Conservation (phyloP, 2,797 vertebrate genomes). For the Chelon labrosus region DNA sequence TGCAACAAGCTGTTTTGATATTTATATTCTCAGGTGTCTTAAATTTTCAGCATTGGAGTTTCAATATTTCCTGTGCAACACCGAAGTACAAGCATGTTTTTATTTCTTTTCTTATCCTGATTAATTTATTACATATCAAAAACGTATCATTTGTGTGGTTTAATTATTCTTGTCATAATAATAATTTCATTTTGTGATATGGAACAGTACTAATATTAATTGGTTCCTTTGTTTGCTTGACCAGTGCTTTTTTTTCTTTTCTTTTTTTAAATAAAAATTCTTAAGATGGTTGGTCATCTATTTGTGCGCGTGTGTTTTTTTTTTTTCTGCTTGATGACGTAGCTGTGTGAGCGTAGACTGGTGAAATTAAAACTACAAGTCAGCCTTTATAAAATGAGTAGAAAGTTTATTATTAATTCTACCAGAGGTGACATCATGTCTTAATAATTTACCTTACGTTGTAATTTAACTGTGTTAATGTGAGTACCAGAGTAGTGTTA, state of each 20-base stretch:
- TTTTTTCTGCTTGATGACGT: neutral
- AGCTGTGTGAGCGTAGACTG: neutral
- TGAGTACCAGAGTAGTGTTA: neutral
- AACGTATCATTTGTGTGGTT: constrained; percentile 84
- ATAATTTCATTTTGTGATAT: constrained; percentile 77
- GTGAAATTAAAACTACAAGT: neutral
- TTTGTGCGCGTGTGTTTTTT: neutral
- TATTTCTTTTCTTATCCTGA: constrained; percentile 79
- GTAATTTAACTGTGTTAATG: no score
- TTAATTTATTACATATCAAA: constrained; percentile 86
- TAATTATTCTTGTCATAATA: constrained; percentile 81
- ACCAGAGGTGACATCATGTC: no score
- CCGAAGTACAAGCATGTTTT: constrained; percentile 80
- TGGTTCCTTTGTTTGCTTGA: constrained; percentile 84
- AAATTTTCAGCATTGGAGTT: constrained; percentile 77
- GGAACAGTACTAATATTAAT: constrained; percentile 82
- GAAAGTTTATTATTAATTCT: no score
- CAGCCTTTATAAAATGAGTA: no score
- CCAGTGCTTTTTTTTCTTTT: constrained; percentile 76
- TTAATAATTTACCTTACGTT: no score
- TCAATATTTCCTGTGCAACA: constrained; percentile 79
- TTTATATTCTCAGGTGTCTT: constrained; percentile 88
- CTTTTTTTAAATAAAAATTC: constrained; percentile 75
- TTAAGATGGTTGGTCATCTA: constrained; percentile 43
- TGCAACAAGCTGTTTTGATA: constrained; percentile 83